These are phyloP conservation scores for Salminus brasiliensis DNA, from an alignment of 2,113 vertebrate genomes.

Conservation along the genomic window DNA sequence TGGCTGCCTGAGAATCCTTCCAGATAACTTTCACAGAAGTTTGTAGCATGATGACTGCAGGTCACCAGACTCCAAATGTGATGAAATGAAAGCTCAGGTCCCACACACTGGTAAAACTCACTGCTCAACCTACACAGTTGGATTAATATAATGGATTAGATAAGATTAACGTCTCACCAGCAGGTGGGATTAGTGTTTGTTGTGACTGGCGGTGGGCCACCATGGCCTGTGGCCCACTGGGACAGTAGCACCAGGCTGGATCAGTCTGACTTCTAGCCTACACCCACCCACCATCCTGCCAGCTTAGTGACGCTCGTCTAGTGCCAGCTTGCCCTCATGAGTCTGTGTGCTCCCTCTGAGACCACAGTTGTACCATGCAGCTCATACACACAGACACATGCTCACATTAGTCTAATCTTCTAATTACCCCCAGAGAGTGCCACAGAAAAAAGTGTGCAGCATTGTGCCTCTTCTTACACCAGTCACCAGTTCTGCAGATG, in stretches of 20 bases:
- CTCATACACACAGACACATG: not conserved
- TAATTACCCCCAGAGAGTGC: slow-evolving; percentile 18
- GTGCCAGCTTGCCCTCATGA: slow-evolving; percentile 15
- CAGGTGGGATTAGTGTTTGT: slow-evolving; percentile 74
- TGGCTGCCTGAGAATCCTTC: slow-evolving; percentile 20
- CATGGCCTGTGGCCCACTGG: slow-evolving; percentile 60
- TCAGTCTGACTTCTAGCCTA: slow-evolving; percentile 37
- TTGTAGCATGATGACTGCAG: slow-evolving; percentile 1
- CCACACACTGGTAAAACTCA: not conserved
- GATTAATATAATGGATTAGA: slow-evolving; percentile 57
- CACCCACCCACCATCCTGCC: not conserved
- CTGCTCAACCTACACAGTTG: slow-evolving; percentile 65
- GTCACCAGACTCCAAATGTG: not conserved
- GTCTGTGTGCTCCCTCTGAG: not conserved
- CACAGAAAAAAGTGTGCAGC: not conserved
- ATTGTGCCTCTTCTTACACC: not conserved
- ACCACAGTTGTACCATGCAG: not conserved
- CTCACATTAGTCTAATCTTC: slow-evolving; percentile 28
- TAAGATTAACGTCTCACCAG: slow-evolving; percentile 62
- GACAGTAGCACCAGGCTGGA: slow-evolving; percentile 50
- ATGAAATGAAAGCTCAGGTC: slow-evolving; percentile 6
- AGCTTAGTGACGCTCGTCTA: not conserved
- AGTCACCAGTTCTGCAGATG: not conserved
- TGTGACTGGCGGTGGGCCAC: slow-evolving; percentile 65
- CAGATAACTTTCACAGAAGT: slow-evolving; percentile 31